Evolutionary conservation across 2,797 vertebrate genomes (phyloP).

Genomic region (Kryptopterus vitreolus): DNA sequence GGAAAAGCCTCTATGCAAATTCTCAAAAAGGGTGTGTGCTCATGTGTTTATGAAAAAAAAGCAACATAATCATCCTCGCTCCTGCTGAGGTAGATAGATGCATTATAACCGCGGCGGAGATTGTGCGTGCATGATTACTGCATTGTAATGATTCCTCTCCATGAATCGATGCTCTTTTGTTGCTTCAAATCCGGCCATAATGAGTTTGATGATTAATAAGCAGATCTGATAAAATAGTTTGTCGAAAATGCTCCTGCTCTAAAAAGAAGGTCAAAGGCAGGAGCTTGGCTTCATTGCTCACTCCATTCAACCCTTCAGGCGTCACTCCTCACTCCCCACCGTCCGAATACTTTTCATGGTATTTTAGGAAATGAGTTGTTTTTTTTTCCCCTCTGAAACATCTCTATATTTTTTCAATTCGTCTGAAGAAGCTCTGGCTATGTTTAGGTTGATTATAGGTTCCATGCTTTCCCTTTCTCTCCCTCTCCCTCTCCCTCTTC

Average conservation of each 20-base stretch:
- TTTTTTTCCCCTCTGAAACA: slow-evolving; percentile 10
- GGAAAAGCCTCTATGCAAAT: not conserved
- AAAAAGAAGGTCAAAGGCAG: slow-evolving; percentile 7
- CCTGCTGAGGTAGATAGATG: not conserved
- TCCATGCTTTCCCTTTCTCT: not conserved
- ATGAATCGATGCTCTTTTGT: not conserved
- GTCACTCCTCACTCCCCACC: slow-evolving; percentile 30
- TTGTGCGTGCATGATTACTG: not conserved
- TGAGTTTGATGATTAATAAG: slow-evolving; percentile 1
- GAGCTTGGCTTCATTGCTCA: not conserved
- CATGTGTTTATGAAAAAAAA: not conserved
- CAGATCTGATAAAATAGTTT: slow-evolving; percentile 8
- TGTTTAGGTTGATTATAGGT: slow-evolving; percentile 38
- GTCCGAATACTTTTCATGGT: slow-evolving; percentile 31
- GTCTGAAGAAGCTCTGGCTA: slow-evolving; percentile 1
- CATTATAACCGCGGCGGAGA: not conserved
- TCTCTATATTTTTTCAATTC: slow-evolving; percentile 10
- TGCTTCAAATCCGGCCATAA: slow-evolving; percentile 14
- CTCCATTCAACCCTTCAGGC: not conserved
- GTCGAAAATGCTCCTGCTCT: not conserved
- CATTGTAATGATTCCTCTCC: too few relatives aligned
- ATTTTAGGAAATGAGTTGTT: slow-evolving; percentile 41
- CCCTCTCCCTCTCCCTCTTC: too few relatives aligned
- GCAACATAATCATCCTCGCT: not conserved
- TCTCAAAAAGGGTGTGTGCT: not conserved